Evolutionary conservation across 2,797 vertebrate species (phyloP), one percentile per base, ranked within the genome.

Genomic region (Thalassophryne amazonica): DNA sequence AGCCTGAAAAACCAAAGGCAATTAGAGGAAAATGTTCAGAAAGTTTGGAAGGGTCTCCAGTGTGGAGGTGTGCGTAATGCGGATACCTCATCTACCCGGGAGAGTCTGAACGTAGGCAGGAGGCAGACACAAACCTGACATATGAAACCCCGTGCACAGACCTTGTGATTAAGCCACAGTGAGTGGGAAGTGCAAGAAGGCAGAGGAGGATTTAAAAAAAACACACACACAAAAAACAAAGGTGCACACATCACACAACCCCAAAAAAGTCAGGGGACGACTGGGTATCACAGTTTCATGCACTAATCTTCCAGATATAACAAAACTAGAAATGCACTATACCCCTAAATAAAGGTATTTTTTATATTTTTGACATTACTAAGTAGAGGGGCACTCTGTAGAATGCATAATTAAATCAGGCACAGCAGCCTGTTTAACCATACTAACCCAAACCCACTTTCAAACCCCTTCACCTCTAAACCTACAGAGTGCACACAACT

Each of bases 31-130:
- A 55, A 25, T 63, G 41, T 43, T 49, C 8, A 30, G 12, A 55
- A 54, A 72, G 49, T 76, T 69, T 65, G 57, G 50, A 76, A 64
- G 61, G 47, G 50, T 70, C 47, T 45, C 63, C 56, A 49, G 50
- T 67, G 60, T 69, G 69, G 50, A 75, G 50, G 67, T 81, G 57
- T 76, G 55, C 5, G 6, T 54, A 12, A 57, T 76, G 55, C 5
- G 6, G 54, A 12, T 61, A 66, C 46, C 48, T 56, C 49, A 53
- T 80, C 77, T 73, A 66, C 51, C 61, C 22, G 36, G 56, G 65
- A 68, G 63, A 62, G 50, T 71, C 42, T 47, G 54, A 56, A 73
- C 71, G 77, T 83, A 78, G 76, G 84, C 59, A 80, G 60, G 45
- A 60, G 30, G 27, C 61, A 75, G 71, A 85, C 70, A 65, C 51